These are phyloP conservation scores for Cosmorhoe ocellata DNA, from an alignment of 2,888 invertebrate genomes.

Conservation along the genomic window DNA sequence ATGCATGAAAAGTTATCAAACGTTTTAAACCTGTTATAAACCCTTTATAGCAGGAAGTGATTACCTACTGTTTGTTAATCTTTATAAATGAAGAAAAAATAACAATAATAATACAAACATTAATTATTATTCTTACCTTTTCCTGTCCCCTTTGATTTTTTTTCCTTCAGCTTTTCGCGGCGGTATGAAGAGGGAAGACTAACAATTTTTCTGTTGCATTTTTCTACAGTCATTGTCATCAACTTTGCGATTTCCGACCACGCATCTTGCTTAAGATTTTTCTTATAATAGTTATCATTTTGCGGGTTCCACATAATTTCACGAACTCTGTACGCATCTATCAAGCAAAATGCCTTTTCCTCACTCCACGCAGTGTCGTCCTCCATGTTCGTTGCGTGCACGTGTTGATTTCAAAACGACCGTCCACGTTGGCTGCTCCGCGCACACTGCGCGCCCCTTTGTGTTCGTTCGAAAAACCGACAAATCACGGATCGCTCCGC, in stretches of 20 bases:
- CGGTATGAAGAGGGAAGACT: constrained; percentile 26
- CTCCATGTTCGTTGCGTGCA: constrained; percentile 22
- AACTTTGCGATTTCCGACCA: constrained; percentile 27
- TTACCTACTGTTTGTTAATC: constrained; percentile 10
- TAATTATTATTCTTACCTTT: constrained; percentile 28
- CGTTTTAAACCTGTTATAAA: too few relatives aligned
- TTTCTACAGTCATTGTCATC: constrained; percentile 23
- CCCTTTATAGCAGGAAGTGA: too few relatives aligned
- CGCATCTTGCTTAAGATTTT: constrained; percentile 28
- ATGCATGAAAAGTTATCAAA: too few relatives aligned
- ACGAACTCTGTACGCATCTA: constrained; percentile 28
- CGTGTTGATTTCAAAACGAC: constrained; percentile 6
- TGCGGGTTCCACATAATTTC: constrained; percentile 32
- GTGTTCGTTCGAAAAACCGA: neutral
- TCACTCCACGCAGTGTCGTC: constrained; percentile 26
- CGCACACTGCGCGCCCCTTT: neutral
- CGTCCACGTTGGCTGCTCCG: neutral
- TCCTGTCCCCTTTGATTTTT: constrained; percentile 26
- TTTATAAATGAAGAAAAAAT: too few relatives aligned
- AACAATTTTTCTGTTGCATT: constrained; percentile 25
- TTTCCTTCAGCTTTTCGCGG: constrained; percentile 26
- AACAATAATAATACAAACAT: too few relatives aligned
- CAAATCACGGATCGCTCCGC: neutral
- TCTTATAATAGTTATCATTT: constrained; percentile 24
- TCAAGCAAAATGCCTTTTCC: constrained; percentile 27